Conservation (phyloP, 2,113 vertebrate genomes). For the Tichodroma muraria region DNA sequence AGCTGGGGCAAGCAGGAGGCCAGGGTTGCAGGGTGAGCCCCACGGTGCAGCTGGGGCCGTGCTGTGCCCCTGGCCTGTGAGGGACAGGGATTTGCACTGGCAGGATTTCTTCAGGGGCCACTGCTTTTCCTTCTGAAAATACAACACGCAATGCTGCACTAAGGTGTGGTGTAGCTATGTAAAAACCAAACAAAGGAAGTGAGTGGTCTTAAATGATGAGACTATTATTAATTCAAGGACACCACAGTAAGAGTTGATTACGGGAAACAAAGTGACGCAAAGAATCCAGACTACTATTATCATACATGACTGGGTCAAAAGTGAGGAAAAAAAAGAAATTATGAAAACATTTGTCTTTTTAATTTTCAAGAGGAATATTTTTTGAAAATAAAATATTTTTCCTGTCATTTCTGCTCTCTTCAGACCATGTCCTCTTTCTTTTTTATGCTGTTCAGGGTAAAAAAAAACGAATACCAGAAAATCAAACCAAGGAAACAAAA, state of each 20-base stretch:
- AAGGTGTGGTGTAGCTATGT: neutral
- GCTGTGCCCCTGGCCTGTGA: neutral
- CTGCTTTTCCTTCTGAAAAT: neutral
- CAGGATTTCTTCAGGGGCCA: neutral
- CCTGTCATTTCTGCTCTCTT: neutral
- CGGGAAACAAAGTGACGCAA: neutral
- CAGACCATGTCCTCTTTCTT: neutral
- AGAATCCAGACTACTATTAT: neutral
- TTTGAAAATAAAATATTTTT: neutral
- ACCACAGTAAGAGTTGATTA: neutral
- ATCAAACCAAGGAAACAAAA: neutral
- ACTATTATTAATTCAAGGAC: neutral
- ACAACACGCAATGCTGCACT: neutral
- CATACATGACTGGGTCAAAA: neutral
- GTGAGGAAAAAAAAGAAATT: neutral
- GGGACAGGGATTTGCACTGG: neutral
- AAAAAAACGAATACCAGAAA: neutral
- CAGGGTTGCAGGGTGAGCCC: neutral
- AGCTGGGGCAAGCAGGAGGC: neutral
- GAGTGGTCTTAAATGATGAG: neutral
- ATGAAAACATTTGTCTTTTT: neutral
- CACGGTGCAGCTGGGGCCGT: accelerated
- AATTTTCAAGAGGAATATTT: neutral
- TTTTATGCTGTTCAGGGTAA: neutral
- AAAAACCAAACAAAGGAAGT: neutral